A percentile compares a stretch with the other conserved stretches of the same genome.
These are phyloP conservation scores for Embiotoca jacksoni DNA, from an alignment of 2,113 vertebrate genomes.

Conservation along the genomic window DNA sequence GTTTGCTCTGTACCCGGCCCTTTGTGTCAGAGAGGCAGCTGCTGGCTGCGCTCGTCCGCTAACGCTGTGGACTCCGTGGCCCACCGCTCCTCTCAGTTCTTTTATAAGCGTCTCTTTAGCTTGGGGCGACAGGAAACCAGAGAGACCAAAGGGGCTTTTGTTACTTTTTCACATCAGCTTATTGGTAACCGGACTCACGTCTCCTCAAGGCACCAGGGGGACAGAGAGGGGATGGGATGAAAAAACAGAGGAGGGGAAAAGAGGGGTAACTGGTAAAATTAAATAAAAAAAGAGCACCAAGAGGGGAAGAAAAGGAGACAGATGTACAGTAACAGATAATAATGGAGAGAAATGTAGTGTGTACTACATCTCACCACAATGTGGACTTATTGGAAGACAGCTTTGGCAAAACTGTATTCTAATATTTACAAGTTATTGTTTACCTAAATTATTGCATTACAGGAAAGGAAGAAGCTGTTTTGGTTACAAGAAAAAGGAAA, in stretches of 20 bases:
- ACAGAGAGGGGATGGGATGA: conserved; percentile 49
- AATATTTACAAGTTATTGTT: too few species aligned
- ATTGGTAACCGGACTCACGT: conserved; percentile 83
- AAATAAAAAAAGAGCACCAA: neutral
- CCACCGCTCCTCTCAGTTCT: conserved; percentile 53
- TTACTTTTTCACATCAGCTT: conserved; percentile 76
- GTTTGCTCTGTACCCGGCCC: conserved; percentile 36
- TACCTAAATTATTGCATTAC: too few species aligned
- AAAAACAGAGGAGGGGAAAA: neutral
- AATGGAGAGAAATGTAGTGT: too few species aligned
- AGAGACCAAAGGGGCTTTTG: conserved; percentile 79
- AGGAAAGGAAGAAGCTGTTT: too few species aligned
- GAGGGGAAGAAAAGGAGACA: neutral
- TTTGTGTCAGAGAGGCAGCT: conserved; percentile 58
- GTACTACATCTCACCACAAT: neutral
- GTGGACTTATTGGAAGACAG: too few species aligned
- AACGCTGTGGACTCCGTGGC: conserved; percentile 49
- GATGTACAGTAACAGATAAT: conserved; percentile 14
- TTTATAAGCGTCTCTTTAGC: conserved; percentile 75
- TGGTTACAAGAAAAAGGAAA: too few species aligned
- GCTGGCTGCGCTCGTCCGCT: conserved; percentile 49
- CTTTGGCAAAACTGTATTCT: too few species aligned
- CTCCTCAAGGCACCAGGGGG: conserved; percentile 62
- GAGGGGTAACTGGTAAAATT: neutral
- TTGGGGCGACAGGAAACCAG: conserved; percentile 76